Percentiles rank a stretch among this genome's conserved stretches.
phyloP scores from a whole-genome alignment of 2,888 invertebrate species.

The Andrena marginata region DNA sequence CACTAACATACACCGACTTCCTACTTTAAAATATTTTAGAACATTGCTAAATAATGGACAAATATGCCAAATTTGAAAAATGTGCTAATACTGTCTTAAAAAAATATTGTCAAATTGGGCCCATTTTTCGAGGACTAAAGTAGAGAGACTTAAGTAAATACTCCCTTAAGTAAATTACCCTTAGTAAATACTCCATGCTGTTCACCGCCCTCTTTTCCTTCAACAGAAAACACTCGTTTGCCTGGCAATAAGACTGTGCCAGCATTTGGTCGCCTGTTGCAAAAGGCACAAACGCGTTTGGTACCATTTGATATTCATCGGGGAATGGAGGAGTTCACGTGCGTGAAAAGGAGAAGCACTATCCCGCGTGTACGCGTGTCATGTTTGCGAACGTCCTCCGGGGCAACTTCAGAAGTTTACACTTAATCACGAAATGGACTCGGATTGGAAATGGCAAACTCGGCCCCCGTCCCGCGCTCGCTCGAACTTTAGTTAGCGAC shows the following conservation, averaged over 20 bases:
- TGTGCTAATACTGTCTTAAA: no score
- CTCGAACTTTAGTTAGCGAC: slow-evolving; percentile 83
- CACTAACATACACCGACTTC: no score
- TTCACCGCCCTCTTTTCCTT: background rate
- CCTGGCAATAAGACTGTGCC: background rate
- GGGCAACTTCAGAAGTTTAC: slow-evolving; percentile 80
- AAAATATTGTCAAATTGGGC: no score
- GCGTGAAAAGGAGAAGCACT: slow-evolving; percentile 42
- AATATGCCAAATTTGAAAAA: no score
- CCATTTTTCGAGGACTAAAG: no score
- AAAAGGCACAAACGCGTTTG: slow-evolving; percentile 3
- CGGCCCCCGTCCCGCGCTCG: slow-evolving; percentile 42
- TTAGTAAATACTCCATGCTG: no score
- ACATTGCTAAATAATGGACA: no score
- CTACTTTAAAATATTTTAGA: no score
- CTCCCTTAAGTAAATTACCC: no score
- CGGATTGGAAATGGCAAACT: slow-evolving; percentile 82
- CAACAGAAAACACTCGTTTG: background rate
- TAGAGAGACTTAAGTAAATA: no score
- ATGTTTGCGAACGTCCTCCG: slow-evolving; percentile 66
- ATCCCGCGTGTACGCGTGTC: slow-evolving; percentile 41
- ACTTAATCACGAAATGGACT: slow-evolving; percentile 85
- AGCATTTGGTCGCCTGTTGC: background rate
- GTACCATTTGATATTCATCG: slow-evolving; percentile 21
- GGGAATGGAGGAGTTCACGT: slow-evolving; percentile 35